A percentile compares a stretch with the other conserved stretches of the same genome.
phyloP scores from a whole-genome alignment of 2,797 vertebrate species.

The Macropodus opercularis region DNA sequence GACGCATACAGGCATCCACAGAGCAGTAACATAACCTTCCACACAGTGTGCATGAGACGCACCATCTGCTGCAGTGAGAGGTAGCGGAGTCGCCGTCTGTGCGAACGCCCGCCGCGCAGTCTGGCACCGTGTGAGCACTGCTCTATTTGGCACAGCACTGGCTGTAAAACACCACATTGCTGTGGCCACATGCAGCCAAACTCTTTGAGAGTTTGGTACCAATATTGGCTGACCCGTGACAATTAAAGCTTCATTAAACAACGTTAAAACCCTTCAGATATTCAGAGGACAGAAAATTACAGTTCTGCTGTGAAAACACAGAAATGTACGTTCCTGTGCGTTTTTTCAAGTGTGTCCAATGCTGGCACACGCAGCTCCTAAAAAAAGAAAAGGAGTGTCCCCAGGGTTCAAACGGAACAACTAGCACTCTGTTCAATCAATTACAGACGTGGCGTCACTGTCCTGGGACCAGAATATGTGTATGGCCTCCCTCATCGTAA shows the following conservation, averaged over 20 bases:
- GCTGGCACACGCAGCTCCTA: constrained; percentile 30
- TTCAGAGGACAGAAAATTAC: constrained; percentile 39
- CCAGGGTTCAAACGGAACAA: constrained; percentile 53
- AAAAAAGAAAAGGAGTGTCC: constrained; percentile 37
- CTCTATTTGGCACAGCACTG: constrained; percentile 63
- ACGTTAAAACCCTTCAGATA: constrained; percentile 34
- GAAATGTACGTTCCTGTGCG: not conserved
- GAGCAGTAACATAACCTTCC: constrained; percentile 72
- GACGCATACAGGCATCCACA: constrained; percentile 55
- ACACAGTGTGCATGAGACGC: constrained; percentile 59
- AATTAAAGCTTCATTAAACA: constrained; percentile 31
- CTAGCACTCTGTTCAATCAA: constrained; percentile 64
- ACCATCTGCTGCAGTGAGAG: constrained; percentile 76
- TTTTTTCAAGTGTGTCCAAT: constrained; percentile 35
- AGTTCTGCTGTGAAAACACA: constrained; percentile 16
- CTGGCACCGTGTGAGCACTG: constrained; percentile 61
- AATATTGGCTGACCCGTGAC: constrained; percentile 1
- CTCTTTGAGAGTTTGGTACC: not conserved
- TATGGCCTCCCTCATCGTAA: constrained; percentile 28
- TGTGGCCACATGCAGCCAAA: constrained; percentile 35
- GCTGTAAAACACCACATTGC: constrained; percentile 57
- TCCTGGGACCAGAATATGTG: constrained; percentile 42
- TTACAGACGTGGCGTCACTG: constrained; percentile 60
- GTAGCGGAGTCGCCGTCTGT: constrained; percentile 70
- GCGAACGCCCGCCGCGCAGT: constrained; percentile 61